Percentiles rank a stretch among this genome's conserved stretches.
Evolutionary conservation across 2,888 invertebrate genomes (phyloP).

Genomic region (Onchidella celtica): DNA sequence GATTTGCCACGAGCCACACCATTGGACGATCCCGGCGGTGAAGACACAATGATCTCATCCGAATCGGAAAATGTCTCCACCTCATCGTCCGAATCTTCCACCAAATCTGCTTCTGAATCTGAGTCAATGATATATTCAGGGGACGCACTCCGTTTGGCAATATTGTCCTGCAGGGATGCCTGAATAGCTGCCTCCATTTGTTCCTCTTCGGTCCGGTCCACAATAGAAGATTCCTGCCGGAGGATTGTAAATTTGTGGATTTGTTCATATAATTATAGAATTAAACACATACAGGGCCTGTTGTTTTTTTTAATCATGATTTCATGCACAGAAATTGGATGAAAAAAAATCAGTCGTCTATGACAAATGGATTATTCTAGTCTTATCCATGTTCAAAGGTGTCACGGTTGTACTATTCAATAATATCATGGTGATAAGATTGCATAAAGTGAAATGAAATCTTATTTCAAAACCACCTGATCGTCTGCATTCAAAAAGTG

Average conservation of each 20-base stretch:
- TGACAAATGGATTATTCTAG: no score
- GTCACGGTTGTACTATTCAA: no score
- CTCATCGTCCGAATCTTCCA: conserved; percentile 69
- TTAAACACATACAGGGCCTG: no score
- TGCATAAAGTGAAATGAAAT: no score
- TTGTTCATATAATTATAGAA: background rate
- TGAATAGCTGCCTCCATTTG: conserved; percentile 81
- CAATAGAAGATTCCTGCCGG: conserved; percentile 63
- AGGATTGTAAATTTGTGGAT: background rate
- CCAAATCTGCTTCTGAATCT: conserved; percentile 28
- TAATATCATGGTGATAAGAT: no score
- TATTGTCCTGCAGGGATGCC: conserved; percentile 76
- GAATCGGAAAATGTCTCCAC: conserved; percentile 80
- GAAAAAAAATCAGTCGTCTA: no score
- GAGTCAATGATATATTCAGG: conserved; percentile 34
- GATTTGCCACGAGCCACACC: conserved; percentile 9
- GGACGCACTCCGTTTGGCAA: conserved; percentile 18
- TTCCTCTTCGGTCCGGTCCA: conserved; percentile 81
- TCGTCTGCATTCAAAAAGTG: background rate
- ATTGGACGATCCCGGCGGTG: conserved; percentile 35
- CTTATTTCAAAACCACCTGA: background rate
- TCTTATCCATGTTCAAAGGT: no score
- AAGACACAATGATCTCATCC: conserved; percentile 62
- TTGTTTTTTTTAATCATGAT: no score
- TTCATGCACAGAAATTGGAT: no score